A percentile compares a stretch with the other conserved stretches of the same genome.
phyloP scores from a whole-genome alignment of 1,140 invertebrate genomes.

The Matsumurasca onukii region DNA sequence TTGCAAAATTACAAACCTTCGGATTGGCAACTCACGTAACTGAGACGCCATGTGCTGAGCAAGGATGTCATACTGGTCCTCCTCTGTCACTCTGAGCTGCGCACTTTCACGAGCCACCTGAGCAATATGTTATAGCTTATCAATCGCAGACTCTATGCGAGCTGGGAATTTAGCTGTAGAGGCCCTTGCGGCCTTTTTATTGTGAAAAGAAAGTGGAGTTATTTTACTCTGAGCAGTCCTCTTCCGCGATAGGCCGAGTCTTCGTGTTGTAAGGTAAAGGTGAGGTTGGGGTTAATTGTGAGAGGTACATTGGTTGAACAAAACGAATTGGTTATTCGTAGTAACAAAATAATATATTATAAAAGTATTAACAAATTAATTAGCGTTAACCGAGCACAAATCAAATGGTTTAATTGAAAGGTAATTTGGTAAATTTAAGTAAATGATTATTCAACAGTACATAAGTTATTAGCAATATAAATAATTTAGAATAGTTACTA shows the following conservation, averaged over 20 bases:
- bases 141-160: neutral
- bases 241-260: neutral
- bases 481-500: too few species aligned
- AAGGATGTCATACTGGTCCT: conserved; percentile 6
- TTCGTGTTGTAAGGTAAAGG: neutral
- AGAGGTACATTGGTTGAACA: too few species aligned
- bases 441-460: too few species aligned
- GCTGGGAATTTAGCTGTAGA: neutral
- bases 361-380: too few species aligned
- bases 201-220: neutral
- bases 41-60: neutral
- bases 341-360: too few species aligned
- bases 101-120: neutral
- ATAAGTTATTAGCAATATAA: too few species aligned
- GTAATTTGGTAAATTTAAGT: too few species aligned
- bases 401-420: too few species aligned
- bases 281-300: too few species aligned
- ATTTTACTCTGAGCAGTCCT: neutral
- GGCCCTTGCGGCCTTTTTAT: neutral
- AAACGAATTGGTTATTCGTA: too few species aligned
- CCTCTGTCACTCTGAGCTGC: neutral
- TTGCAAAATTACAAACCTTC: conserved; percentile 12
- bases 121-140: conserved; percentile 15
- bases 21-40: neutral
- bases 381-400: too few species aligned